Base-by-base conservation (phyloP, 1,140 invertebrate genomes). In the Pentalonia nigronervosa region DNA sequence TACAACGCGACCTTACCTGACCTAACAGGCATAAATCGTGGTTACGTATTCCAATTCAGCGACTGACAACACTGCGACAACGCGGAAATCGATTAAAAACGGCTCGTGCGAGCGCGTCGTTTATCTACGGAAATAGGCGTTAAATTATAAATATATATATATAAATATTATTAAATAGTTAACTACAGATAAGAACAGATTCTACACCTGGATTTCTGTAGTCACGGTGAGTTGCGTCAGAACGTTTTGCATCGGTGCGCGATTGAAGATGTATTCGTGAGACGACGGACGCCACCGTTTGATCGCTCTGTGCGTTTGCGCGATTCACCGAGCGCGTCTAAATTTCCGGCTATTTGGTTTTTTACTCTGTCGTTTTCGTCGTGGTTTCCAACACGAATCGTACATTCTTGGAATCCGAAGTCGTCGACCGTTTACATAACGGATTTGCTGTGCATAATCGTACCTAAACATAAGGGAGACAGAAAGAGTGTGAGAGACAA, bases 341-440 rank as follows among this genome's bases (percentile, higher is more conserved):
- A 76, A 76, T 76, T 76, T 76, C 60, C 60, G 60, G 60, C 60
- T 76, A 76, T 76, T 76, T 76, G 14, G n/a, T 76, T 76, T 76
- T 76, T 76, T 76, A 76, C 30, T 76, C 60, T 17, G 4, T 76
- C 30, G 60, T 76, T 76, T 76, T 76, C 60, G n/a, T 76, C 60
- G n/a, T 67, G 30, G 30, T 76, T 76, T n/a, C 60, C 30, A n/a
- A 76, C 60, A 76, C n/a, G 17, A 76, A 76, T 11, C 11, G 14
- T 67, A n/a, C 60, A 11, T 76, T 76, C 60, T 14, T 34, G 6
- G 60, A 76, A 76, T 76, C n/a, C 14, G 14, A n/a, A 76, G 60
- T n/a, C 60, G 30, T 34, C 60, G 60, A 76, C 60, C 60, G 60
- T 76, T 76, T 76, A 76, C 60, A 76, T 76, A 76, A 76, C 60